phyloP scores from a whole-genome alignment of 2,113 vertebrate species.

The Petrocephalus microphthalmus region DNA sequence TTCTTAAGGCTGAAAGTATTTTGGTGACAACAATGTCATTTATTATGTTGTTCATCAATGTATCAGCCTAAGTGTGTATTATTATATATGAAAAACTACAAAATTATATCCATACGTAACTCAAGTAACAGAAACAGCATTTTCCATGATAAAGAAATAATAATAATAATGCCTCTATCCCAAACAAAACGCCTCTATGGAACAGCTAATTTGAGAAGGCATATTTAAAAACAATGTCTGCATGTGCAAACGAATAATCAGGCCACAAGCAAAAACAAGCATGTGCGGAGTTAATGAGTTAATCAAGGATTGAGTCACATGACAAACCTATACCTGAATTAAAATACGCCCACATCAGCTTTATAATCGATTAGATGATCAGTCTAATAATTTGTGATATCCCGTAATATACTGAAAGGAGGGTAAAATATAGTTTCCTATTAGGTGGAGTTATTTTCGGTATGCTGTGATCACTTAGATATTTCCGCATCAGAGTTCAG shows the following conservation, averaged over 20 bases:
- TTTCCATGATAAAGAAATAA: not conserved
- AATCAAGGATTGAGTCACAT: not conserved
- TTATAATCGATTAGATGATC: not conserved
- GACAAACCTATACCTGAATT: not conserved
- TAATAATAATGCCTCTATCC: not conserved
- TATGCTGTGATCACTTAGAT: not conserved
- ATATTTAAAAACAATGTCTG: not conserved
- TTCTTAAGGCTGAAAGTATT: no score
- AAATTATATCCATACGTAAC: not conserved
- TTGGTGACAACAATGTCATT: no score
- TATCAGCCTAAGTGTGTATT: not conserved
- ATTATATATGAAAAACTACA: not conserved
- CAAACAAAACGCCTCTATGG: not conserved
- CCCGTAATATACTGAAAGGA: not conserved
- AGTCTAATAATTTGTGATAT: not conserved
- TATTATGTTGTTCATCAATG: no score
- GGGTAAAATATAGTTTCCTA: not conserved
- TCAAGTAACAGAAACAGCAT: not conserved
- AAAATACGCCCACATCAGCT: not conserved
- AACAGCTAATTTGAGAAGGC: not conserved
- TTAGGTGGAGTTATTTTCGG: not conserved
- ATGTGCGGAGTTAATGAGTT: not conserved
- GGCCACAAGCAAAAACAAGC: not conserved
- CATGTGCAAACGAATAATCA: not conserved
- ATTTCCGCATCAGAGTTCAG: not conserved